These are phyloP conservation scores for Catagonus wagneri DNA, from an alignment of 2,113 vertebrate genomes.

Conservation along the genomic window DNA sequence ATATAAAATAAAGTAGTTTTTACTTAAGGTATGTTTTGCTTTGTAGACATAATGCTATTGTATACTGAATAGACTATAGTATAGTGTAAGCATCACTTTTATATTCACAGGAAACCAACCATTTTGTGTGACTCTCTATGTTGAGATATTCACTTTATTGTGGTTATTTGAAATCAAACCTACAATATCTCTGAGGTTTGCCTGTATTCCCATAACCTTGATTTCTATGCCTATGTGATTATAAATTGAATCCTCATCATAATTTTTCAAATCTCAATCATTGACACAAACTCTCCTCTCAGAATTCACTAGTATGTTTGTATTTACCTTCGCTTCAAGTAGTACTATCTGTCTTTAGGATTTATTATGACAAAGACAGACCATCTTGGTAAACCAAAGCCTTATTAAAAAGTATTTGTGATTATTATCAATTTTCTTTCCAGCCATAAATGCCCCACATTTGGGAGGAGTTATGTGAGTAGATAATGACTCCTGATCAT, in stretches of 20 bases:
- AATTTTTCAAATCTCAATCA: neutral
- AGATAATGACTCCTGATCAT: neutral
- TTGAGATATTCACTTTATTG: too few relatives aligned
- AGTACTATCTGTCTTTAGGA: neutral
- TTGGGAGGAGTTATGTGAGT: neutral
- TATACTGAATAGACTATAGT: too few relatives aligned
- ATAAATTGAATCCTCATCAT: neutral
- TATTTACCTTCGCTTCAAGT: neutral
- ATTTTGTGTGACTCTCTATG: too few relatives aligned
- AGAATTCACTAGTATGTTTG: neutral
- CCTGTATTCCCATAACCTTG: neutral
- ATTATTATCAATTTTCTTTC: conserved; percentile 10
- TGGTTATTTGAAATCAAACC: too few relatives aligned
- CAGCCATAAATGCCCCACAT: neutral
- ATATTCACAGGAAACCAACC: too few relatives aligned
- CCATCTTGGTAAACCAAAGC: neutral
- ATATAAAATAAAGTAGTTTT: too few relatives aligned
- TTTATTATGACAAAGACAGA: neutral
- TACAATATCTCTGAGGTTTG: too few relatives aligned
- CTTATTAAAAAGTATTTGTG: neutral
- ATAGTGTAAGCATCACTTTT: too few relatives aligned
- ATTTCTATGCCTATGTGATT: neutral
- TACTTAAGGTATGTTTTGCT: too few relatives aligned
- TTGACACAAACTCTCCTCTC: neutral
- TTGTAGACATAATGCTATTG: too few relatives aligned